Conservation (phyloP, 1,140 invertebrate species). For the Aphelinus atriplicis region DNA sequence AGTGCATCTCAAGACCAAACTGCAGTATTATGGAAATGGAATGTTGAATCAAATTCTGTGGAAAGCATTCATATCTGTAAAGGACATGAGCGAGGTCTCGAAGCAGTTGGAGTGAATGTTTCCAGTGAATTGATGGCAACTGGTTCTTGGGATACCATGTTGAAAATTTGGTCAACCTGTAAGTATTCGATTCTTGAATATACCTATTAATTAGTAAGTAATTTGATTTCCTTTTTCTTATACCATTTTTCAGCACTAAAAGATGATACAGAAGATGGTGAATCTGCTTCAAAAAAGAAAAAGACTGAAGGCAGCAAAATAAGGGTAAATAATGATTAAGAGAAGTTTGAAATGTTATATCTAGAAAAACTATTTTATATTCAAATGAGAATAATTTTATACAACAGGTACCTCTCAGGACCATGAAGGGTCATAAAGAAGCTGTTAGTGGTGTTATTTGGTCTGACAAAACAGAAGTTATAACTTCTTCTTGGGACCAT, state of each 20-base stretch:
- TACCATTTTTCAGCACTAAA: constrained; percentile 49
- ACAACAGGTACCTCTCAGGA: constrained; percentile 81
- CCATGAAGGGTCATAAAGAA: constrained; percentile 92
- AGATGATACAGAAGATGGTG: constrained; percentile 60
- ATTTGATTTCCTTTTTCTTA: constrained; percentile 61
- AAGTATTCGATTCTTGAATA: constrained; percentile 45
- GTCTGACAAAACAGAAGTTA: constrained; percentile 78
- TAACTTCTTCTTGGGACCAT: constrained; percentile 95
- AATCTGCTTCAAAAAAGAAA: constrained; percentile 64
- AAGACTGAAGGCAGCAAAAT: constrained; percentile 59
- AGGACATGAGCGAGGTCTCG: constrained; percentile 90
- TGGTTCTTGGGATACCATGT: constrained; percentile 89
- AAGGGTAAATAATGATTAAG: constrained; percentile 49
- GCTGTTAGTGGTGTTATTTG: constrained; percentile 86
- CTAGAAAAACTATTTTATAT: constrained; percentile 20
- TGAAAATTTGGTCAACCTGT: constrained; percentile 83
- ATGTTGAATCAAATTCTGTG: constrained; percentile 78
- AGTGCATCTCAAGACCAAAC: constrained; percentile 94
- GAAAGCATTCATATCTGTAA: constrained; percentile 83
- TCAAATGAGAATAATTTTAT: constrained; percentile 13
- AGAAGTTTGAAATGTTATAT: neutral
- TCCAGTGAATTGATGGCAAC: constrained; percentile 80
- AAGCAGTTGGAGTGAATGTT: constrained; percentile 81
- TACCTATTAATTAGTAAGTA: constrained; percentile 36
- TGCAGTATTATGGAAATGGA: constrained; percentile 90